Evolutionary conservation across 2,888 invertebrate genomes (phyloP), one percentile per base, ranked within the genome.

Genomic region (Congeria kusceri): DNA sequence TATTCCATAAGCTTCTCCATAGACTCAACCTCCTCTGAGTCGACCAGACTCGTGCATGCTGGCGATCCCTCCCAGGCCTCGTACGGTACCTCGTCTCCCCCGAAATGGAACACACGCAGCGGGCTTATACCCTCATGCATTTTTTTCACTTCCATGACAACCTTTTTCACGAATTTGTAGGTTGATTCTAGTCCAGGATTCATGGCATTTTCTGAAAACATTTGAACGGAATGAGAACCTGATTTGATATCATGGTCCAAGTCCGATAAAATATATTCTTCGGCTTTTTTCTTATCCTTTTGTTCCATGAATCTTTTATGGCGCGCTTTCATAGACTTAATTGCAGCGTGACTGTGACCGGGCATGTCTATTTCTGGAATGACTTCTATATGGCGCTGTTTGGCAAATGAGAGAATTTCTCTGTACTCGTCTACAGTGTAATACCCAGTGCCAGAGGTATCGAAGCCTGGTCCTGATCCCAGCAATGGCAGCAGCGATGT

Each of bases 351-450:
- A 68, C 90, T 88, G 69, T 92, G 91, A 18, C 91, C 92, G 1
- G 92, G 92, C 88, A 91, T 88, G 71, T 92, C 92, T 25, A 92
- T 88, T 63, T 91, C 91, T 28, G 92, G 92, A 76, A 92, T 91
- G n/a, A 92, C 88, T 68, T 91, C 90, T 32, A 91, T 90, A 77
- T 90, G 88, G 7, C 88, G 86, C 11, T 73, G 77, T 29, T 80
- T 82, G 39, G 92, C 92, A 70, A 81, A 90, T 13, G 56, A 73
- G 7, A 91, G 80, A 9, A 91, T 90, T 69, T 91, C 91, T 27
- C 77, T 66, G 77, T 90, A 91, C 15, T 90, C 90, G 15, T 87
- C 76, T 3, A 88, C 85, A 28, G 84, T 84, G 73, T 86, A 89
- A 83, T 79, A 89, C 0, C 92, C 92, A 5, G 88, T 86, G 0